Conservation (phyloP, 2,797 vertebrate species). For the Lacerta viridis region DNA sequence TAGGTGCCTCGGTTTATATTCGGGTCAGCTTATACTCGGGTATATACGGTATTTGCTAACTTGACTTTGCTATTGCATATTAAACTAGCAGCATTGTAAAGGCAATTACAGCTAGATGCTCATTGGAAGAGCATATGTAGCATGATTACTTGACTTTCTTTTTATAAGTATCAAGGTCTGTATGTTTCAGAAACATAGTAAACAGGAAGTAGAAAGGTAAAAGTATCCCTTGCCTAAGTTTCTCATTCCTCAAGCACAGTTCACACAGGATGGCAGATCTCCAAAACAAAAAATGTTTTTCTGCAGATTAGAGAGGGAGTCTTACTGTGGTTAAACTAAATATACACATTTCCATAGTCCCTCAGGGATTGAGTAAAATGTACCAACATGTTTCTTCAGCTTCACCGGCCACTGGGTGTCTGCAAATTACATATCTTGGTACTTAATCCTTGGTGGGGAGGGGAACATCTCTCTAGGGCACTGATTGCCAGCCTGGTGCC, state of each 20-base stretch:
- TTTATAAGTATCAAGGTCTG: background rate
- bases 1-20: no score
- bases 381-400: background rate
- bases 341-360: background rate
- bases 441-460: background rate
- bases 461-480: background rate
- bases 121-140: background rate
- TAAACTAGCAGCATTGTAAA: rapidly evolving
- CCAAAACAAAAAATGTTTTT: background rate
- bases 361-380: background rate
- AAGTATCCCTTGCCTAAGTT: slow-evolving; percentile 9
- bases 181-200: background rate
- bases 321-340: slow-evolving; percentile 22
- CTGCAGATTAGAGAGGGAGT: background rate
- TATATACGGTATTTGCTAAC: background rate
- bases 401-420: background rate
- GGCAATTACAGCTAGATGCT: background rate
- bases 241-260: slow-evolving; percentile 15
- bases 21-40: no score
- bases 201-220: slow-evolving; percentile 33
- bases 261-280: background rate
- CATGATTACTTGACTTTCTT: background rate
- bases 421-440: background rate
- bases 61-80: slow-evolving; percentile 23
- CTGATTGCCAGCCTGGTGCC: no score